Base-by-base conservation (phyloP, 2,888 invertebrate genomes). In the Drosophila siamana region DNA sequence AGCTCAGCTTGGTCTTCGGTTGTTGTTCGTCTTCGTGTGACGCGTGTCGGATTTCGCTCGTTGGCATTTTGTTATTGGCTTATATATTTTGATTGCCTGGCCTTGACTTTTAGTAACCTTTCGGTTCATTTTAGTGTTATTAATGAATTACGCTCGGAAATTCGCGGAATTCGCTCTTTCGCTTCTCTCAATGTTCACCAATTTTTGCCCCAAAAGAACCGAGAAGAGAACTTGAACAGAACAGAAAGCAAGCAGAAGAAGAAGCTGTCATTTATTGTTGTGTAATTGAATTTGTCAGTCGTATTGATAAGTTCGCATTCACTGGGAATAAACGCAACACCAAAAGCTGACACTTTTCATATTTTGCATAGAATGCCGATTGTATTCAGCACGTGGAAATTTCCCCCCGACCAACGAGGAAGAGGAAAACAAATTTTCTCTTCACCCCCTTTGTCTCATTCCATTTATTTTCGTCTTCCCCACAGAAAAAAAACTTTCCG, bases 91-190 rank as follows among this genome's bases (percentile, higher is more conserved):
- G 75, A 78, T 71, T 78, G 76, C 24, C 44, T 77, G 88, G 81
- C 87, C 87, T 89, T 87, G 87, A 87, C 87, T 89, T 80, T 69
- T 69, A 84, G 83, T 87, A 87, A 87, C 89, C 87, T 86, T 80
- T 77, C 74, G 72, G 74, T 73, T 86, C 80, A 85, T 83, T 83
- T 78, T 88, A 88, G 88, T 82, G 86, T 80, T 86, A 86, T 85
- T 88, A 88, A 86, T 86, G 79, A 48, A 60, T 56, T 26, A 43
- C 65, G 57, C 60, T 41, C 41, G 47, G 62, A 78, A 78, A 62
- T 83, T 83, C 80, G 62, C 67, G 67, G 77, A 86, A 84, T 71
- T 86, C 61, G 65, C 63, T 59, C 38, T 59, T 61, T 47, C 43
- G 60, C 60, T 55, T 26, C 44, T 54, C 16, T n/a, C 4, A 33